phyloP scores from a whole-genome alignment of 2,888 invertebrate species.

The Lissonota sp. region DNA sequence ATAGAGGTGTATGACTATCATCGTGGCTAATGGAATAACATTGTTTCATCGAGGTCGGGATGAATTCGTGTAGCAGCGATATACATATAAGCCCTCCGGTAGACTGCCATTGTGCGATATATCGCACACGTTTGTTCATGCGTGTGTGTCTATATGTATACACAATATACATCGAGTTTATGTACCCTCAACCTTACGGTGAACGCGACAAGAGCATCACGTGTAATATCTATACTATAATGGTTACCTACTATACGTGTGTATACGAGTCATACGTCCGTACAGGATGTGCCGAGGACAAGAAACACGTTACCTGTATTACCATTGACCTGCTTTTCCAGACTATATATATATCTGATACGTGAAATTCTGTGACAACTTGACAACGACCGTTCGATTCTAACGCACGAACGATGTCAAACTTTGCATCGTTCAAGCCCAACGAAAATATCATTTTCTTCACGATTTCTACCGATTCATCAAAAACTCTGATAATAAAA shows the following conservation, averaged over 20 bases:
- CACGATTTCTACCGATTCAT: too few relatives aligned
- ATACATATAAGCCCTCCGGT: background rate
- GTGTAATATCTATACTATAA: background rate
- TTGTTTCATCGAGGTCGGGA: constrained; percentile 41
- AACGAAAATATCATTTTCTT: too few relatives aligned
- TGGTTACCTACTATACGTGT: too few relatives aligned
- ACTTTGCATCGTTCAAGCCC: too few relatives aligned
- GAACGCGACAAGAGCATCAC: background rate
- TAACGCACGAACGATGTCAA: too few relatives aligned
- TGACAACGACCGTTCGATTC: too few relatives aligned
- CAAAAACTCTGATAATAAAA: too few relatives aligned
- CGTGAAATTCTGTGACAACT: too few relatives aligned
- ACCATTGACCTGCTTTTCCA: background rate
- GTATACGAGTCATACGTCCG: background rate
- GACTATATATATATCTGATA: background rate
- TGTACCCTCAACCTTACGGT: background rate
- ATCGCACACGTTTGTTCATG: background rate
- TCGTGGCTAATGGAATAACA: constrained; percentile 46
- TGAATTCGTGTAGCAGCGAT: constrained; percentile 25
- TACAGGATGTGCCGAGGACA: background rate
- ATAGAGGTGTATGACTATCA: constrained; percentile 2
- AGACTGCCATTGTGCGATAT: background rate
- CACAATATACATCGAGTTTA: background rate
- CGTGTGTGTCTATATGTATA: background rate
- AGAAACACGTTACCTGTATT: constrained; percentile 6